Percentiles rank a stretch among this genome's conserved stretches.
Evolutionary conservation across 2,797 vertebrate species (phyloP).

Genomic region (Neosalanx taihuensis): DNA sequence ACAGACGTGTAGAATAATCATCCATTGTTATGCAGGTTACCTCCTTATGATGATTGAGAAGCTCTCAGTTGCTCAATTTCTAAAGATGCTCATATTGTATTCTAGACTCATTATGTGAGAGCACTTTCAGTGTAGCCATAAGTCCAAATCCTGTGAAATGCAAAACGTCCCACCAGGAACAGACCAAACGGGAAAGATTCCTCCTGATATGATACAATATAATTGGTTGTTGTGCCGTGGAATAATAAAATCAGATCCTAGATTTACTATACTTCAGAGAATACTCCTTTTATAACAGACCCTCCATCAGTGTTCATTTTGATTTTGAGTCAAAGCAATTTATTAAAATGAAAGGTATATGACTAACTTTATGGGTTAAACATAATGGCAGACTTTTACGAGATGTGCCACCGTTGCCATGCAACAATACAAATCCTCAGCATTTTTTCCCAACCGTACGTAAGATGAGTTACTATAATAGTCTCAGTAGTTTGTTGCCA

Average conservation of each 20-base stretch:
- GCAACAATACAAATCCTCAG: neutral
- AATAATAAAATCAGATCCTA: constrained; percentile 61
- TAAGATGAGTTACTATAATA: no score
- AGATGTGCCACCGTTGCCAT: neutral
- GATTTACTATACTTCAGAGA: constrained; percentile 58
- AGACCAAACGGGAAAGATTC: constrained; percentile 53
- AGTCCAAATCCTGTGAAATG: constrained; percentile 51
- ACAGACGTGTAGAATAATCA: neutral
- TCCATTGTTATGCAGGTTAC: constrained; percentile 11
- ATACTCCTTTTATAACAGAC: constrained; percentile 34
- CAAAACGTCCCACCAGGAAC: constrained; percentile 57
- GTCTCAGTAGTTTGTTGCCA: no score
- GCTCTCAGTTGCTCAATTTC: constrained; percentile 5
- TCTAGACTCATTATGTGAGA: constrained; percentile 20
- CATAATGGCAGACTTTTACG: constrained; percentile 26
- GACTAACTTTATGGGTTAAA: no score
- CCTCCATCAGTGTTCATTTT: constrained; percentile 48
- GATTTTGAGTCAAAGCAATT: constrained; percentile 30
- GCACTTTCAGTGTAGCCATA: constrained; percentile 21
- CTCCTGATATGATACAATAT: constrained; percentile 56
- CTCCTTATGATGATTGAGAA: constrained; percentile 22
- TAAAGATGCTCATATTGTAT: constrained; percentile 25
- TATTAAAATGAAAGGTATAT: constrained; percentile 9
- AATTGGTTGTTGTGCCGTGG: constrained; percentile 62
- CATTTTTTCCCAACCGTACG: no score